Evolutionary conservation across 2,113 vertebrate species (phyloP), one percentile per base, ranked within the genome.

Genomic region (Notiomystis cincta): DNA sequence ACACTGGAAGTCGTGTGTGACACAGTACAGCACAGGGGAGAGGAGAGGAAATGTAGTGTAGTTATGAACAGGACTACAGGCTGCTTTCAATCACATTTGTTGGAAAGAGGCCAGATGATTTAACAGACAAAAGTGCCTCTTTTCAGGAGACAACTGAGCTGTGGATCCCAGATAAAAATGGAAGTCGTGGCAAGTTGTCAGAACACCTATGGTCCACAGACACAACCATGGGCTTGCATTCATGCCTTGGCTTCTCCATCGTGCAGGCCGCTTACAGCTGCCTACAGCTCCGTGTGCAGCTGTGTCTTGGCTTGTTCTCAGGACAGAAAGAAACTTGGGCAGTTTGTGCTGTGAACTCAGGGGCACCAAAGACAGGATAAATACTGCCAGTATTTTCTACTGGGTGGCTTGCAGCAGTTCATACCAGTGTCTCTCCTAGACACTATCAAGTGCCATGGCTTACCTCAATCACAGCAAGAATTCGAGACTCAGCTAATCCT

Each of bases 381-480:
- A 73, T 20, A 66, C 9, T 79, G 69, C 15, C 40, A 56, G 0
- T 57, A 12, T 38, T 38, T 87, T 47, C 27, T 69, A 21, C 50
- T 35, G 24, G 27, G 38, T 7, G 27, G 33, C 56, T 11, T 17
- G 42, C 60, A 37, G 40, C 53, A 64, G 40, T 30, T 79, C 31
- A 20, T 18, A 45, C 19, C 40, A 62, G 62, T 0, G 0, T 61
- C n/a, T 73, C 58, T 14, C 42, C 58, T 18, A 45, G 16, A 24
- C 37, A 40, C 40, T 45, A 2, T 3, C 27, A 79, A 57, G 24
- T 6, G 69, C 37, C 70, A 25, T 0, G 0, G 38, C 20, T 72
- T 97, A 99, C 99, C 98, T 98, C 98, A 8, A 99, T 64, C 31
- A 99, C 96, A 5, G 96, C 97, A 57, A 99, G 95, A 25, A 98